Base-by-base conservation (phyloP, 2,113 vertebrate species). In the Aegypius monachus region DNA sequence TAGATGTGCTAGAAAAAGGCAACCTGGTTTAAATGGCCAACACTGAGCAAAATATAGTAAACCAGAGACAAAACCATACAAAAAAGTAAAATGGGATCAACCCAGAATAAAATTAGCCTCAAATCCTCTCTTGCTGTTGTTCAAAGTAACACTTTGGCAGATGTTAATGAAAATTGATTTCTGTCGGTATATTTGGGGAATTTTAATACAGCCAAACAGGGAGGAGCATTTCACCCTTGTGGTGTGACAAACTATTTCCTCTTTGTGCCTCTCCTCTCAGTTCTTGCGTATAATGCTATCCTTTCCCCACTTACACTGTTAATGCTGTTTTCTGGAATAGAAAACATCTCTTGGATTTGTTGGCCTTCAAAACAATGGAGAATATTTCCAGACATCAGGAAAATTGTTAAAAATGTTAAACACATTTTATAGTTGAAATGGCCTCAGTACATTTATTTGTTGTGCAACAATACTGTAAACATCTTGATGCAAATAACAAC, bases 151-250 rank as follows among this genome's bases (percentile, higher is more conserved):
- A 42, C 7, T 79, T 82, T 14, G 4, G 8, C 43, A 70, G 14
- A 12, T 31, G 12, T 55, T 40, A 79, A 27, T 58, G 18, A 36
- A 77, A 80, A 13, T 14, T 29, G 26, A 52, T 79, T 93, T 72
- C 18, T 68, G 1, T 68, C 2, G 3, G 2, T 43, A 16, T 32
- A 72, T 7, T 5, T 68, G 16, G 45, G 4, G 1, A 65, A 65
- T 88, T 90, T 79, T 45, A n/a, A 20, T 32, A 48, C 1, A 0
- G 4, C 53, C 9, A 47, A 42, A 47, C 9, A 38, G 2, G 5
- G 11, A 82, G 10, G 13, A 42, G 2, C 10, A 50, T 67, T 88
- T 91, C 16, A 27, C 5, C 56, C 4, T 50, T 32, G 13, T 18
- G 21, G 11, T 16, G 2, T 48, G 14, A 26, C 12, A 86, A 71